phyloP scores from a whole-genome alignment of 1,140 invertebrate species.

The Drosophila repletoides region DNA sequence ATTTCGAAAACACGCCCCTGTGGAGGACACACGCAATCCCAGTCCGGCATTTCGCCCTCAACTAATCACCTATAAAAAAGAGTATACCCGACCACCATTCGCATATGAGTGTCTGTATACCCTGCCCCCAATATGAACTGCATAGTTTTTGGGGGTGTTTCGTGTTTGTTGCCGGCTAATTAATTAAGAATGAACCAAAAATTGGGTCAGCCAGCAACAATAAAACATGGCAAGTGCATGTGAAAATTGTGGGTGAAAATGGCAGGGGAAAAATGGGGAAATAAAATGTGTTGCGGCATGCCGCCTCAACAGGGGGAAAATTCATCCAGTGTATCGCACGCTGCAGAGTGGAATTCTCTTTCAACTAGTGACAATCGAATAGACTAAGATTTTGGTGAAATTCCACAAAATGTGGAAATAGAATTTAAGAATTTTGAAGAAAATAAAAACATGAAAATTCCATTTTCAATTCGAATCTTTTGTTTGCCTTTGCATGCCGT shows the following conservation, averaged over 20 bases:
- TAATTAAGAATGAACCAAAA: conserved; percentile 62
- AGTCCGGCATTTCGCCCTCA: background rate
- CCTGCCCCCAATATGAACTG: conserved; percentile 35
- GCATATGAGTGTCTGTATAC: no score
- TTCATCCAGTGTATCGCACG: conserved; percentile 3
- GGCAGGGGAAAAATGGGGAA: background rate
- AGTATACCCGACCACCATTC: no score
- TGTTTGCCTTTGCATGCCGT: no score
- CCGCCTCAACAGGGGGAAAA: conserved; percentile 28
- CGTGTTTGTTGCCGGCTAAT: conserved; percentile 65
- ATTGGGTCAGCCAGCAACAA: conserved; percentile 64
- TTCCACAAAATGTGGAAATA: no score
- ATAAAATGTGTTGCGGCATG: conserved; percentile 29
- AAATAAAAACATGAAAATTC: conserved; percentile 2
- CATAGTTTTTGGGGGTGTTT: conserved; percentile 23
- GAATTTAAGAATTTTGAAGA: no score
- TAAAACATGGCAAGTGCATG: conserved; percentile 57
- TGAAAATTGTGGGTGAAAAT: conserved; percentile 2
- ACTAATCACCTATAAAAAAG: conserved; percentile 1
- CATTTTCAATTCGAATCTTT: background rate
- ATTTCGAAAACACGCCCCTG: conserved; percentile 58
- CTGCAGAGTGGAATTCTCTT: conserved; percentile 7
- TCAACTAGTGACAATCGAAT: background rate
- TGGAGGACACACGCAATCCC: conserved; percentile 40
- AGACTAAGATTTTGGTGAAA: background rate